Percentiles rank a stretch among this genome's conserved stretches.
phyloP scores from a whole-genome alignment of 1,140 invertebrate species.

The Asobara japonica region DNA sequence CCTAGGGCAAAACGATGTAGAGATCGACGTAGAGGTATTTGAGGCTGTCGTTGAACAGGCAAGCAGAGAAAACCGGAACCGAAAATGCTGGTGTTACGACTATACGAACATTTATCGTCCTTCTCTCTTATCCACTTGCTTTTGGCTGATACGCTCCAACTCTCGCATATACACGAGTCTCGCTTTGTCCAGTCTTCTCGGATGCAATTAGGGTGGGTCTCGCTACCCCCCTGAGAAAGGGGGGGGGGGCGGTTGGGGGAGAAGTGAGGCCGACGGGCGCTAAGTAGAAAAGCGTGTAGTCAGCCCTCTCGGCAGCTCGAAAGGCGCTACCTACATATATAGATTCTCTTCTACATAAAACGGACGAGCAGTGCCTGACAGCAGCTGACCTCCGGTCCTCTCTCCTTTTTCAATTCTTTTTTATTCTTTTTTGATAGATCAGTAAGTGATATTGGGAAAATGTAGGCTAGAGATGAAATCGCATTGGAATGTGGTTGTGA shows the following conservation, averaged over 20 bases:
- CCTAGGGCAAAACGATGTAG: constrained; percentile 60
- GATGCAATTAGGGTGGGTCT: constrained; percentile 67
- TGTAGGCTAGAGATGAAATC: background rate
- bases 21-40: constrained; percentile 16
- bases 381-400: constrained; percentile 53
- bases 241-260: no score
- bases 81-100: constrained; percentile 18
- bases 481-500: no score
- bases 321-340: constrained; percentile 4
- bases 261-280: constrained; percentile 51
- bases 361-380: constrained; percentile 51
- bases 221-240: constrained; percentile 48
- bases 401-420: constrained; percentile 43
- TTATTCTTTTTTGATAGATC: constrained; percentile 32
- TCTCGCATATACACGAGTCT: constrained; percentile 59
- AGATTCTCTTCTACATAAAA: constrained; percentile 40
- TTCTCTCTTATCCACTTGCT: background rate
- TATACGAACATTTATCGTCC: background rate
- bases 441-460: constrained; percentile 34
- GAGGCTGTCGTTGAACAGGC: constrained; percentile 3
- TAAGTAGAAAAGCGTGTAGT: constrained; percentile 68
- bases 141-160: constrained; percentile 8
- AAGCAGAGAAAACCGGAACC: constrained; percentile 13
- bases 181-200: constrained; percentile 66
- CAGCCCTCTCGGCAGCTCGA: constrained; percentile 44